Conservation (phyloP, 2,797 vertebrate genomes). For the Halcyon badia region DNA sequence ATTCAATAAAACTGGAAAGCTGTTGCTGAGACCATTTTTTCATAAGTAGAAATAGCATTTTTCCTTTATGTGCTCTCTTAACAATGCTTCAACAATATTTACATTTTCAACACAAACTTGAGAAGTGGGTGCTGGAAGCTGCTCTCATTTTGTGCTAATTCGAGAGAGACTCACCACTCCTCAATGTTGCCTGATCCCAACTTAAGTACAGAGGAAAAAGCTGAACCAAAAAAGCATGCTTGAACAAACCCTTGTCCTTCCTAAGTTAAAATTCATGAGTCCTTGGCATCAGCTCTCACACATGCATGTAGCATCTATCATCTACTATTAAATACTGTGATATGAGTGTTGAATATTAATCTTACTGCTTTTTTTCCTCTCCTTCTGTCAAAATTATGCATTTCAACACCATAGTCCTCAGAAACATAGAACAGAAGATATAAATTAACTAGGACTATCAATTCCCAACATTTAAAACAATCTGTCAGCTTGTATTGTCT, state of each 20-base stretch:
- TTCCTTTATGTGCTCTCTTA: not conserved
- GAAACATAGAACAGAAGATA: not conserved
- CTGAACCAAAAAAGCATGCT: not conserved
- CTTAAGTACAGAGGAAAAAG: not conserved
- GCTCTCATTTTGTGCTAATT: not conserved
- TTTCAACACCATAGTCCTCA: not conserved
- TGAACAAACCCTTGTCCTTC: constrained; percentile 31
- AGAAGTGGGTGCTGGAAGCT: not conserved
- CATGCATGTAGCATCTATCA: not conserved
- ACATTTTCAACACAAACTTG: not conserved
- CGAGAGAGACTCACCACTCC: not conserved
- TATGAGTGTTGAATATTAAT: not conserved
- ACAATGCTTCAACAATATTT: not conserved
- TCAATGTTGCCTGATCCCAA: not conserved
- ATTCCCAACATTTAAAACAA: not conserved
- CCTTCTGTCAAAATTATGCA: not conserved
- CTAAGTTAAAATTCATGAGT: constrained; percentile 43
- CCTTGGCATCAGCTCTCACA: constrained; percentile 28
- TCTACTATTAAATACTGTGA: constrained; percentile 26
- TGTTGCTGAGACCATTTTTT: not conserved
- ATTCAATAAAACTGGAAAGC: not conserved
- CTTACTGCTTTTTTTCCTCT: not conserved
- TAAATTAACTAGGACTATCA: not conserved
- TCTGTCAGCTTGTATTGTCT: not conserved
- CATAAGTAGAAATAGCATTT: not conserved